A percentile compares a stretch with the other conserved stretches of the same genome.
Evolutionary conservation across 2,113 vertebrate species (phyloP).

Genomic region (Myocastor coypus): DNA sequence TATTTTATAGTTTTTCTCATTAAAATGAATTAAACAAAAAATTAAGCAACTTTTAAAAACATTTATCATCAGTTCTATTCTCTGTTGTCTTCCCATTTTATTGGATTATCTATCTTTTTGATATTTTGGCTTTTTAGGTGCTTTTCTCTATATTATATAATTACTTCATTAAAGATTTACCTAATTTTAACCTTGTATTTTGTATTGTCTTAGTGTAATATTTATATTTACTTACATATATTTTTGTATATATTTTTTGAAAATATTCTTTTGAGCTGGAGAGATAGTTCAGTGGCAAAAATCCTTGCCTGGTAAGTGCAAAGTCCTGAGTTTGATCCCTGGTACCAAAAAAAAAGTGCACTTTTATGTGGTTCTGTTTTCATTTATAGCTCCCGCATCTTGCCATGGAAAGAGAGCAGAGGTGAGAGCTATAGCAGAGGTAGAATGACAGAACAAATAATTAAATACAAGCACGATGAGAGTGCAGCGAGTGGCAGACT

Average conservation of each 20-base stretch:
- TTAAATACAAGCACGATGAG: rapidly evolving
- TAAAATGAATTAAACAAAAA: no score
- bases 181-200: not conserved
- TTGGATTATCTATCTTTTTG: not conserved
- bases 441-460: not conserved
- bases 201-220: not conserved
- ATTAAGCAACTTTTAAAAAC: not conserved
- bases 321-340: no score
- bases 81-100: not conserved
- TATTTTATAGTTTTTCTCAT: no score
- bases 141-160: not conserved
- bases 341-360: not conserved
- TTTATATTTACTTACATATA: no score
- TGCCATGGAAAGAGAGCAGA: rapidly evolving
- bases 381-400: not conserved
- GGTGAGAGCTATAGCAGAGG: not conserved
- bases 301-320: no score
- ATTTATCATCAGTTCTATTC: not conserved
- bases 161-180: not conserved
- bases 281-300: no score
- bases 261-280: no score
- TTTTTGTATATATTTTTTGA: no score
- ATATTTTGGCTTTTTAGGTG: not conserved
- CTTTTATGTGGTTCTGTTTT: not conserved
- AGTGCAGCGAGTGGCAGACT: rapidly evolving